Base-by-base conservation (phyloP, 1,140 invertebrate genomes). In the Zaprionus tsacasi region DNA sequence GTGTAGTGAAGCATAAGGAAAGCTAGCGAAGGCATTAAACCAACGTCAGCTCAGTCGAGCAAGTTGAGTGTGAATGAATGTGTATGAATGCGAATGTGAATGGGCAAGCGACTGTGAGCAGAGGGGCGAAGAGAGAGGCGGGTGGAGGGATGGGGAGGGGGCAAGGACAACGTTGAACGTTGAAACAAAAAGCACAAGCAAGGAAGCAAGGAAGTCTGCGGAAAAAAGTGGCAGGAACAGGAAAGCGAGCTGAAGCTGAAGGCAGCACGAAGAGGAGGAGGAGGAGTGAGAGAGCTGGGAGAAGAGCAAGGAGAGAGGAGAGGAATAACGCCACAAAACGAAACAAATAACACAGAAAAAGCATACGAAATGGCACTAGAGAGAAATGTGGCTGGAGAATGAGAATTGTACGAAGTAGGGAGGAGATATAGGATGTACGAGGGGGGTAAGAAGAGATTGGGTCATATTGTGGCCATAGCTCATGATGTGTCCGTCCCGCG, bases 261-360 rank as follows among this genome's bases (percentile, higher is more conserved):
- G 59, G 68, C 77, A 52, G 74, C 40, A 69, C 68, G 48, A 21
- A 43, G 48, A 35, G 70, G 15, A 21, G 25, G 27, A 33, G 30
- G 17, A 35, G 66, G 17, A 48, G 50, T 54, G 58, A 50, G n/a
- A 59, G 21, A 21, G 21, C 36, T 27, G 64, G 50, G 5, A 13
- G 15, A n/a, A n/a, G n/a, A n/a, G n/a, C n/a, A n/a, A 17, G 36
- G 6, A 21, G n/a, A 27, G 15, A 12, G 38, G 0, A n/a, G 45
- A 17, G 36, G 13, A 33, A 36, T 59, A 67, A 68, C 60, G 72
- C 69, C 78, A 70, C 72, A 83, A 89, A 85, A 81, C 81, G 81
- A 85, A 89, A 89, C 86, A 85, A 90, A 81, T 89, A 89, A 89
- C 80, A 88, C 65, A 85, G 85, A 85, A 89, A 90, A 89, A 89